These are phyloP conservation scores for Lasioglossum morio DNA, from an alignment of 2,888 invertebrate genomes.

Conservation along the genomic window DNA sequence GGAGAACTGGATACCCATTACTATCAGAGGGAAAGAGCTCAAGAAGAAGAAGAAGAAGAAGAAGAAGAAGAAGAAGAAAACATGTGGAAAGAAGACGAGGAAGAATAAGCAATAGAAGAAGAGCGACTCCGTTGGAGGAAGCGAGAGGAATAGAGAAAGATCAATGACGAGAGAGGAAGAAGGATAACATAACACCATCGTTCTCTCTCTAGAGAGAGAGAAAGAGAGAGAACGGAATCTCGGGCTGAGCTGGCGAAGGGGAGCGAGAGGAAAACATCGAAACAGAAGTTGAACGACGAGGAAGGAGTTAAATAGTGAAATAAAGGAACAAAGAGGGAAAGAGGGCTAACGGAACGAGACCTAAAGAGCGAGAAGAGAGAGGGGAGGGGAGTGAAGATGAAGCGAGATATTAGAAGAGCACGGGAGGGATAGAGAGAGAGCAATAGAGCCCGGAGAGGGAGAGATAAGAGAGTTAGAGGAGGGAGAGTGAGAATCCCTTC, in stretches of 20 bases:
- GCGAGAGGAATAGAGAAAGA: conserved; percentile 44
- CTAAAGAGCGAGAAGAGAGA: not conserved
- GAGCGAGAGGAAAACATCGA: conserved; percentile 36
- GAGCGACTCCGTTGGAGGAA: not conserved
- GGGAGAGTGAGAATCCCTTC: conserved; percentile 59
- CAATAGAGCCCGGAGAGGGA: conserved; percentile 3
- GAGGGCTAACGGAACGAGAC: conserved; percentile 42
- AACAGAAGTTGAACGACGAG: conserved; percentile 41
- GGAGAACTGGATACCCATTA: conserved; percentile 18
- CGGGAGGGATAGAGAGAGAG: not conserved
- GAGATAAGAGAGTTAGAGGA: conserved; percentile 18
- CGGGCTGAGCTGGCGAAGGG: not conserved
- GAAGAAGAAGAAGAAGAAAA: conserved; percentile 8
- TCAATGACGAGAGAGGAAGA: conserved; percentile 37
- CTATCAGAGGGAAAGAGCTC: not conserved
- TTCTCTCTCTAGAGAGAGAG: not conserved
- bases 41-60: not conserved
- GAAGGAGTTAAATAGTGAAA: conserved; percentile 47
- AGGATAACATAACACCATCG: not conserved
- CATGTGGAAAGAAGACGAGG: not conserved
- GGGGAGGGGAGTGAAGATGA: not conserved
- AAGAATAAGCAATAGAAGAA: conserved; percentile 3
- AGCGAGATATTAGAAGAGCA: conserved; percentile 22
- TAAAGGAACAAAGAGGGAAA: conserved; percentile 46
- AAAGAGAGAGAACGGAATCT: not conserved